Conservation (phyloP, 2,797 vertebrate species). For the Discoglossus pictus region DNA sequence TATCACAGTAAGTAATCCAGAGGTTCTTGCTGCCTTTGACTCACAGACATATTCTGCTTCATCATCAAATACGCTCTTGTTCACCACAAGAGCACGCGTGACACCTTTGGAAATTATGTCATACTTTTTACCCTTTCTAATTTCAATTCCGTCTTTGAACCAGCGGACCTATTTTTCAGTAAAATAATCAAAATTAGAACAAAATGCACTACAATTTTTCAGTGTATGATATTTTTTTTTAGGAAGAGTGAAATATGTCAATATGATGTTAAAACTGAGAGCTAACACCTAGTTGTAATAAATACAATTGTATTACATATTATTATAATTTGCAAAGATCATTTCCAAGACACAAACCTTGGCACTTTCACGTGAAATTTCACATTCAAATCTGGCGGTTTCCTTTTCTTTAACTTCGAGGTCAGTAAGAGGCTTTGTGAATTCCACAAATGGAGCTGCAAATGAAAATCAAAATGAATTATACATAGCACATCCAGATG, state of each 20-base stretch:
- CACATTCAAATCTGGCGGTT: constrained; percentile 91
- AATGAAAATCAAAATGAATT: constrained; percentile 31
- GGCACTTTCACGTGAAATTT: constrained; percentile 87
- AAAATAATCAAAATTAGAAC: neutral
- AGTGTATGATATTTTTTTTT: too few relatives aligned
- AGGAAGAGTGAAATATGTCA: too few relatives aligned
- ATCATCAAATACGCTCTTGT: constrained; percentile 89
- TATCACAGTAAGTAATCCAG: constrained; percentile 90
- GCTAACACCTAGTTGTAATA: too few relatives aligned
- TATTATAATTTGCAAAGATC: too few relatives aligned
- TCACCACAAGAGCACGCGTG: constrained; percentile 84
- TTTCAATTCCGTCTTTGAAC: constrained; percentile 94
- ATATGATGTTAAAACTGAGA: too few relatives aligned
- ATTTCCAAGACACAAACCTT: constrained; percentile 86
- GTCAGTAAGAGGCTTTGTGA: constrained; percentile 89
- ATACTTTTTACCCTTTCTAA: constrained; percentile 95
- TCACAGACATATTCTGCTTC: constrained; percentile 97
- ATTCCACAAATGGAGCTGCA: constrained; percentile 88
- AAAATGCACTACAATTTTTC: too few relatives aligned
- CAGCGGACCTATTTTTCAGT: constrained; percentile 79
- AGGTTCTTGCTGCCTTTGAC: constrained; percentile 86
- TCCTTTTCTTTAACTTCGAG: constrained; percentile 93
- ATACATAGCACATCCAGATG: too few relatives aligned
- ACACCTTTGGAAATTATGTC: constrained; percentile 89
- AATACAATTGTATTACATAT: too few relatives aligned